Conservation (phyloP, 2,797 vertebrate genomes). For the Crenichthys baileyi region DNA sequence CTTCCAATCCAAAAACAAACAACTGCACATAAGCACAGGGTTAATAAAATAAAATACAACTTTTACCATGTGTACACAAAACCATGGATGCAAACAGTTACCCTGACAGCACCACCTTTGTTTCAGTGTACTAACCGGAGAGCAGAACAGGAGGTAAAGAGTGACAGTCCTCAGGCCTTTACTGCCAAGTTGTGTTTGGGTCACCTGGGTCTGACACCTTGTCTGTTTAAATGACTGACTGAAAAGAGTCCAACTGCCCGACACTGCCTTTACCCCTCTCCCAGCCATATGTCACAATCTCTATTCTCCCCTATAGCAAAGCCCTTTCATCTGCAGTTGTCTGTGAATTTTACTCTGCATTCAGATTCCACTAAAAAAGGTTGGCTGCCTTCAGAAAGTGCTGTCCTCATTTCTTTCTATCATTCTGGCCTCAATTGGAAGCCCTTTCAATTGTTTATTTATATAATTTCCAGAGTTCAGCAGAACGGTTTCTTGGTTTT, state of each 20-base stretch:
- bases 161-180: conserved; percentile 36
- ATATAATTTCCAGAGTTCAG: neutral
- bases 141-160: conserved; percentile 28
- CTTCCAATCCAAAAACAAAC: conserved; percentile 54
- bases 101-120: neutral
- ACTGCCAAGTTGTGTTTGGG: conserved; percentile 62
- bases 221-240: conserved; percentile 46
- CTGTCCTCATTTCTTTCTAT: neutral
- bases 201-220: conserved; percentile 47
- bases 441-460: neutral
- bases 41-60: conserved; percentile 18
- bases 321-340: conserved; percentile 1
- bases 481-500: neutral
- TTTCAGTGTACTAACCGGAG: neutral
- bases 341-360: neutral
- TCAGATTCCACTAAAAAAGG: neutral
- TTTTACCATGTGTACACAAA: conserved; percentile 13
- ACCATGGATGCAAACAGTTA: neutral
- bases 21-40: conserved; percentile 14
- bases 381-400: neutral
- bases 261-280: conserved; percentile 36
- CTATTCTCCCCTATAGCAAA: neutral
- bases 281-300: conserved; percentile 32
- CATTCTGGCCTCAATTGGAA: neutral
- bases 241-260: conserved; percentile 45